These are phyloP conservation scores for Psammodynastes pulverulentus DNA, from an alignment of 2,113 vertebrate genomes.

Conservation along the genomic window DNA sequence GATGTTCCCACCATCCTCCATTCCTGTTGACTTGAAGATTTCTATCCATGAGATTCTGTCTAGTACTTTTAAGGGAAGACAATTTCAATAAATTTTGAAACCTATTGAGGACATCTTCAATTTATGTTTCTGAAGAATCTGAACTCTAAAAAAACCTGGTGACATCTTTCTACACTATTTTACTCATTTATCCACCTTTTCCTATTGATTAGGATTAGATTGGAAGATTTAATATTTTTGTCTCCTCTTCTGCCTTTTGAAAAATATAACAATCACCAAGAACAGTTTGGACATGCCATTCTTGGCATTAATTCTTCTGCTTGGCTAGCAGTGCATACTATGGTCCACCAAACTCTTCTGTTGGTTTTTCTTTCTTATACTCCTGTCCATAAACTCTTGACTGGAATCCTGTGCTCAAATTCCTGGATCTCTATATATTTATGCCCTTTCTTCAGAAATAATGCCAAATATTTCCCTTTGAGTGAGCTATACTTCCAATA, in stretches of 20 bases:
- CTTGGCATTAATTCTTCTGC: background rate
- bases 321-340: background rate
- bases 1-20: background rate
- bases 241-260: background rate
- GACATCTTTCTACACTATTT: background rate
- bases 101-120: background rate
- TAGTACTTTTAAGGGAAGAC: background rate
- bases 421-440: background rate
- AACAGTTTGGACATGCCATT: background rate
- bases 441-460: background rate
- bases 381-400: background rate
- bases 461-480: background rate
- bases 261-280: background rate
- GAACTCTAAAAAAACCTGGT: background rate
- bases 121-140: background rate
- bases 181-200: background rate
- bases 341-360: background rate
- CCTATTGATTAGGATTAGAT: background rate
- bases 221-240: background rate
- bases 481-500: background rate
- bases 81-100: background rate
- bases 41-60: background rate
- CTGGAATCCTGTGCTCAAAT: background rate
- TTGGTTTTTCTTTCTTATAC: background rate
- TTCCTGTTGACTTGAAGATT: background rate